A percentile compares a stretch with the other conserved stretches of the same genome.
These are phyloP conservation scores for Alouatta palliata DNA, from an alignment of 2,113 vertebrate species.

Conservation along the genomic window DNA sequence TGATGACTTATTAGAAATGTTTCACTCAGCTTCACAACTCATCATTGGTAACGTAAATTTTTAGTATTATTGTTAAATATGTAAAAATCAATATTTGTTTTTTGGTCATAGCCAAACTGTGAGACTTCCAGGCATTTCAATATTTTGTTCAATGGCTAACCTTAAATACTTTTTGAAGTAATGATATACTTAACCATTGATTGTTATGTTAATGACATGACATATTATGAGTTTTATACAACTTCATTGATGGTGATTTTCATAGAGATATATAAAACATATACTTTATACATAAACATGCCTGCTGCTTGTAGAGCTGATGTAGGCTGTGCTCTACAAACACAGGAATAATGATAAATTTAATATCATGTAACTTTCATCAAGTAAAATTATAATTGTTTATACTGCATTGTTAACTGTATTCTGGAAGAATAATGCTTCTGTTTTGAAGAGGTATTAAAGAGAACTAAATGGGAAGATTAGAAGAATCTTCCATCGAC, in stretches of 20 bases:
- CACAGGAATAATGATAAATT: not conserved
- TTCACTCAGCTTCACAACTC: not conserved
- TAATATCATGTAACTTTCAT: not conserved
- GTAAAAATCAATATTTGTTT: not conserved
- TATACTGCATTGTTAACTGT: not conserved
- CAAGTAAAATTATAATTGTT: not conserved
- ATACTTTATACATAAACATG: not conserved
- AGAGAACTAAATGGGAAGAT: not conserved
- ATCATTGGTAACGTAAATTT: not conserved
- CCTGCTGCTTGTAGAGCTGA: not conserved
- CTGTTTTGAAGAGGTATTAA: not conserved
- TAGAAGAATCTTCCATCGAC: not conserved
- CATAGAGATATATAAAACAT: not conserved
- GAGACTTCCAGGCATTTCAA: not conserved
- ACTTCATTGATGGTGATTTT: not conserved
- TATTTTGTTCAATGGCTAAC: not conserved
- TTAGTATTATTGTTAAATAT: not conserved
- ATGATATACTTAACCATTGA: not conserved
- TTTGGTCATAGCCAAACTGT: not conserved
- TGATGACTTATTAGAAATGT: not conserved
- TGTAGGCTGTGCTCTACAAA: not conserved
- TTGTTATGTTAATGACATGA: not conserved
- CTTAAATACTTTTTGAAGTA: not conserved
- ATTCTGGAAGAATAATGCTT: not conserved
- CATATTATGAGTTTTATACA: not conserved